Conservation (phyloP, 2,888 invertebrate genomes). For the Pterostichus madidus region DNA sequence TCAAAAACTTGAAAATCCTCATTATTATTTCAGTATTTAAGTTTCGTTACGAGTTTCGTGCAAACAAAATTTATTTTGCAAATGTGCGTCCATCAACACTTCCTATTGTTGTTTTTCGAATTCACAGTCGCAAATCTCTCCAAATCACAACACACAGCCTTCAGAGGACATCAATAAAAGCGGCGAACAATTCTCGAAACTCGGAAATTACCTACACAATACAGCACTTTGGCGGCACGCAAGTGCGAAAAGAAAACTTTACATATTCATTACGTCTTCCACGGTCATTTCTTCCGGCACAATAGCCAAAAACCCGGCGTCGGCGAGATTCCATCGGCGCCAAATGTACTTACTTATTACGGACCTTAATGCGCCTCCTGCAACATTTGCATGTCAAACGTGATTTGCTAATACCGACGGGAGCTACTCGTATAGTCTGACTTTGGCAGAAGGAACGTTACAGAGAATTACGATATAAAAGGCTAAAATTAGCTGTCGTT, state of each 20-base stretch:
- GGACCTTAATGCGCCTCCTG: slow-evolving; percentile 21
- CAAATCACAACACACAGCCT: slow-evolving; percentile 20
- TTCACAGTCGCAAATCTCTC: slow-evolving; percentile 27
- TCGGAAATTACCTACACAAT: slow-evolving; percentile 60
- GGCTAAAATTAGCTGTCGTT: too few relatives aligned
- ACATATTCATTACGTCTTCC: slow-evolving; percentile 61
- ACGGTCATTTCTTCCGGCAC: slow-evolving; percentile 55
- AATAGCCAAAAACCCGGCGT: slow-evolving; percentile 31
- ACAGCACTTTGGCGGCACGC: slow-evolving; percentile 57
- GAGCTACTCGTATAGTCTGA: background rate
- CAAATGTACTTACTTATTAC: slow-evolving; percentile 57
- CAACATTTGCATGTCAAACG: slow-evolving; percentile 33
- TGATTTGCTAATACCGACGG: slow-evolving; percentile 48
- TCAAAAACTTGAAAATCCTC: too few relatives aligned
- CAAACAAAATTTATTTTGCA: slow-evolving; percentile 16
- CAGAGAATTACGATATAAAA: background rate
- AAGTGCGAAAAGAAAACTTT: slow-evolving; percentile 55
- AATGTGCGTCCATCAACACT: slow-evolving; percentile 2
- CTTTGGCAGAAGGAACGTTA: background rate
- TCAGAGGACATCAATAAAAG: slow-evolving; percentile 50
- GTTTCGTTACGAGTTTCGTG: too few relatives aligned
- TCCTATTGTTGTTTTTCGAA: slow-evolving; percentile 19
- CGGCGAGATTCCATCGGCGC: background rate
- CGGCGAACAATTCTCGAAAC: slow-evolving; percentile 38
- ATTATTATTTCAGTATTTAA: too few relatives aligned